Conservation (phyloP, 2,113 vertebrate species). For the Coptodon bakossiorum region DNA sequence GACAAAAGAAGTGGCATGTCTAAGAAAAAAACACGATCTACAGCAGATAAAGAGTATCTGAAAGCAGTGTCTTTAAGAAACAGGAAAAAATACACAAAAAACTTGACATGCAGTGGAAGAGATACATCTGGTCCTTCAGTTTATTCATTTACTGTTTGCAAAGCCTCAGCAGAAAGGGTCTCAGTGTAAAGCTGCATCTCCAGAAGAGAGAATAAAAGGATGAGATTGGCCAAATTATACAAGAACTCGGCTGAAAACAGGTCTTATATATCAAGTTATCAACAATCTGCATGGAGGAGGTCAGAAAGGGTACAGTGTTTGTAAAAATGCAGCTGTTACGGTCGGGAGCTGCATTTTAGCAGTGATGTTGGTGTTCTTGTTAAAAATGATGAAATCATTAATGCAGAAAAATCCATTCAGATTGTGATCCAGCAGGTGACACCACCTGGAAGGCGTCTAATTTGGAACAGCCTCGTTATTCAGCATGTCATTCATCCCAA, state of each 20-base stretch:
- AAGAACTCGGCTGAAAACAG: neutral
- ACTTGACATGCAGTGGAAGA: neutral
- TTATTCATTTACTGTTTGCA: neutral
- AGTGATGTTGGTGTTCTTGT: neutral
- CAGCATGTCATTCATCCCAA: neutral
- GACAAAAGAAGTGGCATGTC: neutral
- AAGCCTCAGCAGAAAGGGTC: neutral
- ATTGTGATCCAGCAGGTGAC: neutral
- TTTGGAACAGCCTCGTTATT: neutral
- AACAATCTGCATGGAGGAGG: neutral
- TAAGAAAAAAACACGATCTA: neutral
- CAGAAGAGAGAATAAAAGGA: neutral
- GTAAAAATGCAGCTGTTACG: neutral
- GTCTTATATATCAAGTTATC: neutral
- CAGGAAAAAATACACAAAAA: neutral
- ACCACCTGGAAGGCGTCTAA: neutral
- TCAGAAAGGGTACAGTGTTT: neutral
- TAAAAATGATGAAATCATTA: neutral
- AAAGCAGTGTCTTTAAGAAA: neutral
- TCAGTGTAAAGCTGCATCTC: neutral
- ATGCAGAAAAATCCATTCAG: neutral
- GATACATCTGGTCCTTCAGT: neutral
- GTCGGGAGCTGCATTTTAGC: neutral
- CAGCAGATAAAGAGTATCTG: neutral
- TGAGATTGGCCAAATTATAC: neutral